Base-by-base conservation (phyloP, 1,140 invertebrate species). In the Heterodera schachtii region DNA sequence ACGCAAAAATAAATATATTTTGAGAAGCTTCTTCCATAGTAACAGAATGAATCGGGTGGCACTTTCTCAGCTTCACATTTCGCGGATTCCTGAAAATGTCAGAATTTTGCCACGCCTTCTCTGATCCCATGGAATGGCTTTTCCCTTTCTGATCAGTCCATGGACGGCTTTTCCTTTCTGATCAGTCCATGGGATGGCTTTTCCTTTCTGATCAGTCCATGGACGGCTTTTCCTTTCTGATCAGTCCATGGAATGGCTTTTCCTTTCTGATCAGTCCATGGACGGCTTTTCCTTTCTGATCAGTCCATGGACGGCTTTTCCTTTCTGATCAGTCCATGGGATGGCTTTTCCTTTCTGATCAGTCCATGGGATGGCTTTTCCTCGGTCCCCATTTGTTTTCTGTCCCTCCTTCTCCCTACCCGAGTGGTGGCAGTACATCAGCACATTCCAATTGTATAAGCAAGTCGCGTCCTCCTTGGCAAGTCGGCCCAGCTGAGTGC, bases 341-440 rank as follows among this genome's bases (percentile, higher is more conserved):
- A 52, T 3, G 52, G n/a, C 21, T 70, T 70, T 70, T 9, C 67
- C 11, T 13, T 19, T 70, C n/a, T 11, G 52, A 52, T 52, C 67
- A 43, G 67, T 19, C 41, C 31, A 31, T 31, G 31, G 31, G 1
- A 31, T 31, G 31, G 31, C 31, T 31, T 31, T 31, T 31, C 31
- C 31, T 31, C 31, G 0, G 31, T 31, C 31, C 31, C 31, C 31
- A 31, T 31, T 31, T 31, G 31, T 31, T 31, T 31, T 31, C 31
- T 31, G 31, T 31, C 31, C 31, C 31, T 31, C 31, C 31, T 31
- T 31, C 31, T 7, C 41, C 69, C 16, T 46, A 71, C 85, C 85
- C 44, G 84, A 79, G 67, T 86, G 85, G 60, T 87, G 84, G 64
- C 85, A 86, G 69, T 87, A 86, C 81, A 84, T 87, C 21, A 86